A percentile compares a stretch with the other conserved stretches of the same genome.
Conservation (phyloP, 2,888 invertebrate species). For the Iselma pallidipennis region DNA sequence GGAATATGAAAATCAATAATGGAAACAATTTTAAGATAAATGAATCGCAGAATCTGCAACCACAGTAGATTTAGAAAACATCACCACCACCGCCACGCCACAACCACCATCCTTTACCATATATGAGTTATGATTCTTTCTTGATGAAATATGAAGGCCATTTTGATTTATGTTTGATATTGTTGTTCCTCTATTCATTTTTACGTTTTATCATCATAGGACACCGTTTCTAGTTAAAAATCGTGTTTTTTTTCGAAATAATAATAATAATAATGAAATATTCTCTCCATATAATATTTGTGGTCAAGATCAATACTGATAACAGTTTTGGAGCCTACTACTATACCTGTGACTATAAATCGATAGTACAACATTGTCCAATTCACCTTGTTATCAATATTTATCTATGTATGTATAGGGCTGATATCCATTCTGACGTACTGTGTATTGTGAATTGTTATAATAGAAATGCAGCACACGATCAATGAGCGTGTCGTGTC, state of each 20-base stretch:
- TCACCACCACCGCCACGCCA: not conserved
- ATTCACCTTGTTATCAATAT: constrained; percentile 25
- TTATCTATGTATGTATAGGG: constrained; percentile 15
- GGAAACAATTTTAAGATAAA: not conserved
- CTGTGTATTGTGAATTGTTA: constrained; percentile 18
- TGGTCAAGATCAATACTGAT: not conserved
- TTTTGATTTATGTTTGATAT: constrained; percentile 3
- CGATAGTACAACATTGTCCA: constrained; percentile 16
- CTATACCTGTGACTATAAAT: not conserved
- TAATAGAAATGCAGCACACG: constrained; percentile 23
- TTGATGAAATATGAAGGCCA: constrained; percentile 5
- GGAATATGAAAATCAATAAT: not conserved
- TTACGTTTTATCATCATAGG: not conserved
- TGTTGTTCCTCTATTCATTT: not conserved
- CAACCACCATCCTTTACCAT: not conserved
- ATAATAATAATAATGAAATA: not conserved
- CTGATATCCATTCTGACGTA: constrained; percentile 15
- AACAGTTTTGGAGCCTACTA: not conserved
- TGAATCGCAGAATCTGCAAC: not conserved
- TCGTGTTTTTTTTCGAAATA: not conserved
- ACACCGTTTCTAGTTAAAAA: not conserved
- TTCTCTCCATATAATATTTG: not conserved
- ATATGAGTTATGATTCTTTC: constrained; percentile 4
- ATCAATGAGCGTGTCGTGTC: constrained; percentile 11
- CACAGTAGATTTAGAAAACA: not conserved